These are phyloP conservation scores for Avahi laniger DNA, from an alignment of 2,797 vertebrate species.

Conservation along the genomic window DNA sequence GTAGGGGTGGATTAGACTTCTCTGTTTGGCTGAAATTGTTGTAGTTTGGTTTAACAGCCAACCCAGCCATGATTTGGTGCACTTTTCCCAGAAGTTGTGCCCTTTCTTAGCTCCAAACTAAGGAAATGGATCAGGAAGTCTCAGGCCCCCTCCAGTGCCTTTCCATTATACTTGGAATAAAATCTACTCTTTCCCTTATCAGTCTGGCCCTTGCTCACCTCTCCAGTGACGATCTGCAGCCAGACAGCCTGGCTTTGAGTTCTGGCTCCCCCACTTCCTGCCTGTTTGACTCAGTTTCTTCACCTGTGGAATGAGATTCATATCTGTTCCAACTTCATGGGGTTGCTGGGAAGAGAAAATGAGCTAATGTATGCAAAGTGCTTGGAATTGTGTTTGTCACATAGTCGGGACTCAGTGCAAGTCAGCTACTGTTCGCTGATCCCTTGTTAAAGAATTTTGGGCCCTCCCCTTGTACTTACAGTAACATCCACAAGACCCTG, in stretches of 20 bases:
- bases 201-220: not conserved
- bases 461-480: not conserved
- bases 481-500: not conserved
- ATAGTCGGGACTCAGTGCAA: accelerated
- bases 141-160: not conserved
- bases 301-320: not conserved
- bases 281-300: not conserved
- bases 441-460: not conserved
- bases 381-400: not conserved
- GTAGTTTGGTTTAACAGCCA: not conserved
- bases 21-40: not conserved
- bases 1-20: not conserved
- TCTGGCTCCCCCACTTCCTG: not conserved
- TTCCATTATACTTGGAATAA: not conserved
- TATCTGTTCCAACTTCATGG: not conserved
- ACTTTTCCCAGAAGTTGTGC: not conserved
- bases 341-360: not conserved
- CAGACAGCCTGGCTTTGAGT: not conserved
- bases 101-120: not conserved
- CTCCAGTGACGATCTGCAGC: not conserved
- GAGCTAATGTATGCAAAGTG: not conserved
- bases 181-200: no score
- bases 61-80: not conserved
- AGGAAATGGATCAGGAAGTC: not conserved
- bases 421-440: not conserved